Evolutionary conservation across 2,113 vertebrate species (phyloP), one percentile per base, ranked within the genome.

Genomic region (Elephantulus edwardii): DNA sequence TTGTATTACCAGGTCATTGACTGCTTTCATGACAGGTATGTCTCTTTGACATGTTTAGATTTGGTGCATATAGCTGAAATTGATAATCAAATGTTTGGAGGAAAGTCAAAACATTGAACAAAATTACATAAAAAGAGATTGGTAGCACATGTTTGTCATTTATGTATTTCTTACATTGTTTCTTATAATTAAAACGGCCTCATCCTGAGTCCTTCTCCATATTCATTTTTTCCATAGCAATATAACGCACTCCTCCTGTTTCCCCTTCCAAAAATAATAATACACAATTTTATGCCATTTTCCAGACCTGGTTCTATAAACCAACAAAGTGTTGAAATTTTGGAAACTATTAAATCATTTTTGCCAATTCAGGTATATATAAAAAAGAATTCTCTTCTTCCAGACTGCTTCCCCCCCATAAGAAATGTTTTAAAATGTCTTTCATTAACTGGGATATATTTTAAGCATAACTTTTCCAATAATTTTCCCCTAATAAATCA

Each of bases 71-170:
- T 87, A 96, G 42, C n/a, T 82, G 48, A 94, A 96, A 86, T 91
- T 94, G 93, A 95, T 94, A 96, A 95, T 93, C 72, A 95, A 82
- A 93, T 95, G 9, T 93, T 95, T 94, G 83, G 52, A 22, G 0
- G 22, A 28, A 96, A 96, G 88, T 96, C 91, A 97, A 97, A 97
- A 97, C 77, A 95, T 93, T 95, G 89, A 78, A 95, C 95, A 8
- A 48, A 96, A 78, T 58, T 95, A 66, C 91, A 95, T 97, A 94
- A 95, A 95, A 96, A 91, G 35, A 24, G 44, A 90, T 87, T 89
- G 38, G 44, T 95, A 93, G 35, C 12, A 89, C 94, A 70, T 75
- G 50, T 89, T 95, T 92, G 44, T 76, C 48, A 85, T 93, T 28
- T 83, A 38, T 83, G 14, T 93, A 91, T 50, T 42, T 64, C 40